Percentiles rank a stretch among this genome's conserved stretches.
Conservation (phyloP, 2,113 vertebrate genomes). For the Gymnogyps californianus region DNA sequence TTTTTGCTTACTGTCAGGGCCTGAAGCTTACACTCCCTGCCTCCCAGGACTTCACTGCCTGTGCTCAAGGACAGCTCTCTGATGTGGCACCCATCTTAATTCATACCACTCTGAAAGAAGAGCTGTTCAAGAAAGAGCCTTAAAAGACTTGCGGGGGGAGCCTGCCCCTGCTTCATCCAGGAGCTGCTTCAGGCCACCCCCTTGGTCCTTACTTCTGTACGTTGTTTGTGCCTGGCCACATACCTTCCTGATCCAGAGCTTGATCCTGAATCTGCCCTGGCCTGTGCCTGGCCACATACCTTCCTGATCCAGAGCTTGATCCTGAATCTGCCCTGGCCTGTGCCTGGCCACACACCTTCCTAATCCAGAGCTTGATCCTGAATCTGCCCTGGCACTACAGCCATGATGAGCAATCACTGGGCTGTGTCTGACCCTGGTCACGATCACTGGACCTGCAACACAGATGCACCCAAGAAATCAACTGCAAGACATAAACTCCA, state of each 20-base stretch:
- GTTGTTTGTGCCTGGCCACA: neutral
- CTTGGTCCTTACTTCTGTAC: neutral
- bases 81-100: neutral
- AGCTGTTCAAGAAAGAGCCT: neutral
- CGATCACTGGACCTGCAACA: neutral
- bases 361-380: neutral
- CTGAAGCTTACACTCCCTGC: neutral
- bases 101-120: neutral
- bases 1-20: neutral
- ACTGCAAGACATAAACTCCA: neutral
- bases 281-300: too few relatives aligned
- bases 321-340: too few relatives aligned
- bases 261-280: neutral
- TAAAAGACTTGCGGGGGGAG: neutral
- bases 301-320: neutral
- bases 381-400: neutral
- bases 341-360: too few relatives aligned
- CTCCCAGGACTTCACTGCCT: neutral
- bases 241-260: neutral
- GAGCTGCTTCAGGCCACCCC: neutral
- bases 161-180: neutral
- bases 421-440: neutral
- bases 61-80: too few relatives aligned
- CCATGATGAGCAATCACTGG: fast-evolving
- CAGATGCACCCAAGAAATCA: neutral